phyloP scores from a whole-genome alignment of 2,797 vertebrate species.

The Columba guinea region DNA sequence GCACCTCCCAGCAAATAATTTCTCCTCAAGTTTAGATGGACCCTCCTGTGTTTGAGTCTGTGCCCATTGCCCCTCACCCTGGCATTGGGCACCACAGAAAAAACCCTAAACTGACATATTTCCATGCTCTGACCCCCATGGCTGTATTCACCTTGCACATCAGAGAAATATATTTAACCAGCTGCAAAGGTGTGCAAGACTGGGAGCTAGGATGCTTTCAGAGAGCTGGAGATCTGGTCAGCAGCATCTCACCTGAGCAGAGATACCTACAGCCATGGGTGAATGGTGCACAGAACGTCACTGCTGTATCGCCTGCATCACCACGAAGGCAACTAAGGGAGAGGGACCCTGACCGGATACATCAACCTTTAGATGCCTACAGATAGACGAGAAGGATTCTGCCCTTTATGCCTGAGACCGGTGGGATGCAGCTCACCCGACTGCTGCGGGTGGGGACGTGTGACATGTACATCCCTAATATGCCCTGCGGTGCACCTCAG shows the following conservation, averaged over 20 bases:
- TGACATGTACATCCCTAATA: not conserved
- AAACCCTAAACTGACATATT: accelerated
- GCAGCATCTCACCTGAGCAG: not conserved
- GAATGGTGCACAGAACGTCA: accelerated
- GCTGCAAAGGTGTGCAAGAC: not conserved
- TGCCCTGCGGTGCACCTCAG: not conserved
- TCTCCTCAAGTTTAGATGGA: too few species aligned
- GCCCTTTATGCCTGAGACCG: accelerated
- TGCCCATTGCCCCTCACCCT: too few species aligned
- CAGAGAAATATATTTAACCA: not conserved
- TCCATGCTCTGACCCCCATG: not conserved
- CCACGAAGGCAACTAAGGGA: not conserved
- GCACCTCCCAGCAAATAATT: too few species aligned
- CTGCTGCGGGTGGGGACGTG: not conserved
- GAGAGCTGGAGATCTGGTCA: not conserved
- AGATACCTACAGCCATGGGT: not conserved
- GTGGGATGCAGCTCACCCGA: not conserved
- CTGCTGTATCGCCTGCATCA: not conserved
- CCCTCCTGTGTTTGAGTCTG: too few species aligned
- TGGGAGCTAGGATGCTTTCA: not conserved
- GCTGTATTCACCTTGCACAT: too few species aligned
- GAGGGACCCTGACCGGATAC: not conserved
- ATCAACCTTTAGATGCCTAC: not conserved
- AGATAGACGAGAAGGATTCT: not conserved
- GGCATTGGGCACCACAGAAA: too few species aligned